These are phyloP conservation scores for Mechanitis mazaeus DNA, from an alignment of 2,888 invertebrate genomes.

Conservation along the genomic window DNA sequence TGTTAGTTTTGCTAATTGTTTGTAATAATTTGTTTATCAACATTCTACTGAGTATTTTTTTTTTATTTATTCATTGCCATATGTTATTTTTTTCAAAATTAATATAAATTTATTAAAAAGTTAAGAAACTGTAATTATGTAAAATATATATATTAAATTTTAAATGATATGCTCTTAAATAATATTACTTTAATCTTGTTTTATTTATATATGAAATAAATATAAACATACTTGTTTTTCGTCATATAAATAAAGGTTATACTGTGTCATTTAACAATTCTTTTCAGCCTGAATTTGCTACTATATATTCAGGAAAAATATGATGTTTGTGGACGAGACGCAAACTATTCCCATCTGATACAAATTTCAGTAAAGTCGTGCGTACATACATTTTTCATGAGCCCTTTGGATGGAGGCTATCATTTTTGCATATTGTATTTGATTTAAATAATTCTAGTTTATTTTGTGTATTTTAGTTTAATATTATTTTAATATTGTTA, in stretches of 20 bases:
- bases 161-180: neutral
- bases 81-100: too few relatives aligned
- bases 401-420: constrained; percentile 33
- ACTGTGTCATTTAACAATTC: constrained; percentile 24
- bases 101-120: too few relatives aligned
- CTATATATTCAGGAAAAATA: constrained; percentile 36
- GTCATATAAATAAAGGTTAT: neutral
- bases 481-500: neutral
- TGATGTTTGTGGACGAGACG: constrained; percentile 34
- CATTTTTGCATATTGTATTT: constrained; percentile 14
- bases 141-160: too few relatives aligned
- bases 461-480: constrained; percentile 8
- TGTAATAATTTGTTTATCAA: too few relatives aligned
- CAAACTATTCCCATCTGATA: constrained; percentile 46
- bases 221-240: neutral
- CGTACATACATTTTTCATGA: constrained; percentile 69
- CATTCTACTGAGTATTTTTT: too few relatives aligned
- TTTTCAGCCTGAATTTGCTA: constrained; percentile 18
- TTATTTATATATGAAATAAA: neutral
- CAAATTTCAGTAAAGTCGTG: constrained; percentile 45
- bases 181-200: neutral
- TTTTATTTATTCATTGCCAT: too few relatives aligned
- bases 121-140: too few relatives aligned
- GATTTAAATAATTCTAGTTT: constrained; percentile 10
- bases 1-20: too few relatives aligned